phyloP scores from a whole-genome alignment of 2,113 vertebrate genomes.

The Vireo altiloquus region DNA sequence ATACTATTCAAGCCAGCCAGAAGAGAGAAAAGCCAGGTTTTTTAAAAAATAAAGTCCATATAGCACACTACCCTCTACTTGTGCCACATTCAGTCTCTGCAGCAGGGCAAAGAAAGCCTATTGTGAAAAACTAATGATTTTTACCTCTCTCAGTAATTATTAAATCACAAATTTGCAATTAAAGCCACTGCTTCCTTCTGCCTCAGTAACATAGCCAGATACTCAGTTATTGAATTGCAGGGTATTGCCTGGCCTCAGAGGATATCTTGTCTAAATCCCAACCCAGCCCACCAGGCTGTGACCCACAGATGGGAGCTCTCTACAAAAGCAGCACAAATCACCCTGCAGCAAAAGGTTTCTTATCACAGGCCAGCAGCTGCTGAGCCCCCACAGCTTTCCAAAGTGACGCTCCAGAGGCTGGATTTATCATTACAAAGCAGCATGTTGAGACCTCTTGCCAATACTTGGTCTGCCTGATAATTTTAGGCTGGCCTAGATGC shows the following conservation, averaged over 20 bases:
- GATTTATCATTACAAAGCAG: conserved; percentile 53
- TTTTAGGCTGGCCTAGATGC: background rate
- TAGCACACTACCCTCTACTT: background rate
- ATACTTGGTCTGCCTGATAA: conserved; percentile 9
- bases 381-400: background rate
- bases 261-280: background rate
- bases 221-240: background rate
- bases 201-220: background rate
- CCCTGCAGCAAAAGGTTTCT: background rate
- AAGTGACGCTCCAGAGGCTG: background rate
- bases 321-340: background rate
- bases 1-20: background rate
- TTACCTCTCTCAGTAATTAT: background rate
- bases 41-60: background rate
- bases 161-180: background rate
- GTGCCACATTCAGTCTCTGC: background rate
- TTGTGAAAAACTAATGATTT: background rate
- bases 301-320: background rate
- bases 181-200: background rate
- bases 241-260: background rate
- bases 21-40: background rate
- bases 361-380: conserved; percentile 46
- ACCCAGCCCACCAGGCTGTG: background rate
- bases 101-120: background rate
- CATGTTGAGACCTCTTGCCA: background rate